Evolutionary conservation across 2,113 vertebrate species (phyloP).

Genomic region (Cairina moschata): DNA sequence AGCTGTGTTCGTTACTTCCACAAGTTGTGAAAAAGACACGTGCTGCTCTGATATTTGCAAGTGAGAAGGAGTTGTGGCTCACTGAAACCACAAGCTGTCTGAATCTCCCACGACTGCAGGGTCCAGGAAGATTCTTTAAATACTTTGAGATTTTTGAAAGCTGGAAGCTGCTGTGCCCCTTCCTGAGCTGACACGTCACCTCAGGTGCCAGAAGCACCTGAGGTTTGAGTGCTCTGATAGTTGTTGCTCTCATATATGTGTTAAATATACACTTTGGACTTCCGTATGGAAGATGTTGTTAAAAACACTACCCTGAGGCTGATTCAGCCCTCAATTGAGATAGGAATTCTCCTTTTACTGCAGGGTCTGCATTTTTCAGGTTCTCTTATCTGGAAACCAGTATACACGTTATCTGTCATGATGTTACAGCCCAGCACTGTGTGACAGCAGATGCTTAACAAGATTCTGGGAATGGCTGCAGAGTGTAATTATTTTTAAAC

Average conservation of each 20-base stretch:
- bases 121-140: neutral
- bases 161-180: neutral
- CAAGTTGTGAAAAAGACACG: rapidly evolving
- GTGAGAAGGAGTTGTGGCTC: neutral
- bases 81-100: neutral
- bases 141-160: neutral
- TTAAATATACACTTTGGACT: neutral
- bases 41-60: neutral
- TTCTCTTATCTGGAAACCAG: neutral
- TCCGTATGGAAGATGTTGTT: rapidly evolving
- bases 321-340: neutral
- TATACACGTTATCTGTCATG: neutral
- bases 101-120: neutral
- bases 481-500: neutral
- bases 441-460: neutral
- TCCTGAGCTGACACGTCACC: rapidly evolving
- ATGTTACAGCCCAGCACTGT: neutral
- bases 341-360: neutral
- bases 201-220: neutral
- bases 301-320: neutral
- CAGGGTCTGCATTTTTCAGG: neutral
- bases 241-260: neutral
- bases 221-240: rapidly evolving
- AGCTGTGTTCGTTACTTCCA: neutral
- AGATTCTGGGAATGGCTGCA: neutral